Conservation (phyloP, 2,888 invertebrate species). For the Eupithecia vulgata region DNA sequence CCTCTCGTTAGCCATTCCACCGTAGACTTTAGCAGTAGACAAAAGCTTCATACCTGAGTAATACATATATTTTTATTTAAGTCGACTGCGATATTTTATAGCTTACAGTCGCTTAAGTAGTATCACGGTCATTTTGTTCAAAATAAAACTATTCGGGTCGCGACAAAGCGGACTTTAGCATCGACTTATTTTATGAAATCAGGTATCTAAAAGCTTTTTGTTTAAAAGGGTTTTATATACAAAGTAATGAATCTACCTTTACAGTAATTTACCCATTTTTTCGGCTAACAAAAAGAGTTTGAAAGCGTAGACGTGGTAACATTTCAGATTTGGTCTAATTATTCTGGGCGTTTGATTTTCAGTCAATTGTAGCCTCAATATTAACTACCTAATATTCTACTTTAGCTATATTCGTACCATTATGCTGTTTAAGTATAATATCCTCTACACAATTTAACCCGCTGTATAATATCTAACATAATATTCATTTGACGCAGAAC, state of each 20-base stretch:
- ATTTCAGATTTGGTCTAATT: not conserved
- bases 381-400: no score
- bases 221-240: constrained; percentile 6
- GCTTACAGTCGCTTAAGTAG: not conserved
- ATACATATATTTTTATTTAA: constrained; percentile 7
- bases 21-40: constrained; percentile 24
- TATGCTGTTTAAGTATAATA: no score
- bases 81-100: not conserved
- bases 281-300: not conserved
- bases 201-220: not conserved
- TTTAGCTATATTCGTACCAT: no score
- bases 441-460: no score
- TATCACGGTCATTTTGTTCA: not conserved
- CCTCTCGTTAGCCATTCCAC: constrained; percentile 41
- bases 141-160: not conserved
- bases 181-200: not conserved
- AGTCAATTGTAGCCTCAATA: not conserved
- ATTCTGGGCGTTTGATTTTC: not conserved
- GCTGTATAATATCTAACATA: not conserved
- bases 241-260: not conserved
- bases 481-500: not conserved
- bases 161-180: not conserved
- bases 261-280: not conserved
- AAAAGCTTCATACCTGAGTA: constrained; percentile 11
- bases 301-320: not conserved